Percentiles rank a stretch among this genome's conserved stretches.
These are phyloP conservation scores for Tragelaphus buxtoni DNA, from an alignment of 2,113 vertebrate species.

Conservation along the genomic window DNA sequence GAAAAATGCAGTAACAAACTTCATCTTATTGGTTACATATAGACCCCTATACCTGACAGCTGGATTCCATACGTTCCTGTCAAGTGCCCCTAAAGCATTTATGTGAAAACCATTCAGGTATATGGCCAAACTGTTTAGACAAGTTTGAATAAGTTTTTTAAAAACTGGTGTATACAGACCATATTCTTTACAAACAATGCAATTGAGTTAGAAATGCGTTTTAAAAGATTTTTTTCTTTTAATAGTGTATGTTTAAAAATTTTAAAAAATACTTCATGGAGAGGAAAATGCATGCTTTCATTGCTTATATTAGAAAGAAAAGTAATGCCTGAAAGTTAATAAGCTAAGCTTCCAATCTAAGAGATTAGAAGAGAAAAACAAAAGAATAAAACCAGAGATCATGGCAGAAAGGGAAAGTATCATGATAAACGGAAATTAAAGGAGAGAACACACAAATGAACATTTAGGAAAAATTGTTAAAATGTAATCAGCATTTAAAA, in stretches of 20 bases:
- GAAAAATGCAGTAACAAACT: neutral
- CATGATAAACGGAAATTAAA: neutral
- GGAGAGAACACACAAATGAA: neutral
- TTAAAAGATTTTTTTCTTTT: neutral
- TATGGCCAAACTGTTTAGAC: neutral
- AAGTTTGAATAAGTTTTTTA: neutral
- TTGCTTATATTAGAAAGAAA: neutral
- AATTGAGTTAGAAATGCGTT: neutral
- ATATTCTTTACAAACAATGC: neutral
- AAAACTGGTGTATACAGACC: neutral
- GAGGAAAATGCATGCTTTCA: neutral
- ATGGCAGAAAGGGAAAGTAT: neutral
- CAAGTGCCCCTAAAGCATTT: neutral
- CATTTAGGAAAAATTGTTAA: neutral
- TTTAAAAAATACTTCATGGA: neutral
- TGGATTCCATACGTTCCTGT: neutral
- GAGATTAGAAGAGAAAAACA: neutral
- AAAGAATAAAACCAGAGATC: neutral
- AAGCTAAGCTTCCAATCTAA: neutral
- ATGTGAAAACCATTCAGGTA: neutral
- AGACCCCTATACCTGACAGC: neutral
- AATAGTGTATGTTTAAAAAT: neutral
- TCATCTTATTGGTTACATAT: neutral
- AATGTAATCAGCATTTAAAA: neutral
- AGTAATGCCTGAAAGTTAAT: neutral